Evolutionary conservation across 2,113 vertebrate genomes (phyloP).

Genomic region (Melanerpes aurifrons): DNA sequence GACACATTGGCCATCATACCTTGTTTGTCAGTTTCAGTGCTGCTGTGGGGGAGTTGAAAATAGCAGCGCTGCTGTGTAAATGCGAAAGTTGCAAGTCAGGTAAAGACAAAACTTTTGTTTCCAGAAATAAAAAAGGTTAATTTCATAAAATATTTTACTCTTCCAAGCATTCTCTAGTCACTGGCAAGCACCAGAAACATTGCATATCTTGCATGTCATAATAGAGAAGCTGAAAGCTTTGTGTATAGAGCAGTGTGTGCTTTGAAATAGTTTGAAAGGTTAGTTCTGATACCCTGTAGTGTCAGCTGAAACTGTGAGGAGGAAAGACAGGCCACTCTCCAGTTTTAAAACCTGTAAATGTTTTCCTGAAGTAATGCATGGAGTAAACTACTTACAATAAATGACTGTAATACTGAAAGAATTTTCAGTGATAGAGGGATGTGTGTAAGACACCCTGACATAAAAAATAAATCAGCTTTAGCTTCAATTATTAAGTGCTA

Average conservation of each 20-base stretch:
- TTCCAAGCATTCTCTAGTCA: constrained; percentile 18
- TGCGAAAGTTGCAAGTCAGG: neutral
- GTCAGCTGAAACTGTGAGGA: neutral
- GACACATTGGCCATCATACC: neutral
- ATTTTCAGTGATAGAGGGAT: constrained; percentile 60
- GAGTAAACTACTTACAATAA: constrained; percentile 69
- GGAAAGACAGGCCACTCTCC: constrained; percentile 17
- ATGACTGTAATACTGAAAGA: constrained; percentile 2
- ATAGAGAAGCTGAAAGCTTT: constrained; percentile 35
- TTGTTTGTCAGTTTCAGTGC: neutral
- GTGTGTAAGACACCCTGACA: constrained; percentile 67
- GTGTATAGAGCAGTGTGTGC: neutral
- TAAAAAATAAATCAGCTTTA: constrained; percentile 76
- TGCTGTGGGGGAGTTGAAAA: neutral
- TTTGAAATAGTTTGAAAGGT: constrained; percentile 61
- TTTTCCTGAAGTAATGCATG: constrained; percentile 63
- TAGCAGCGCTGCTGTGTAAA: neutral
- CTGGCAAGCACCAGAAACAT: neutral
- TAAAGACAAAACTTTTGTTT: constrained; percentile 21
- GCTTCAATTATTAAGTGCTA: constrained; percentile 74
- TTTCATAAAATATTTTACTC: constrained; percentile 5
- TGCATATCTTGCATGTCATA: neutral
- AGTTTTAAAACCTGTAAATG: constrained; percentile 42
- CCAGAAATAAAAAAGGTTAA: constrained; percentile 44
- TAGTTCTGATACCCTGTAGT: constrained; percentile 22